Base-by-base conservation (phyloP, 2,797 vertebrate species). In the Cuniculus paca region DNA sequence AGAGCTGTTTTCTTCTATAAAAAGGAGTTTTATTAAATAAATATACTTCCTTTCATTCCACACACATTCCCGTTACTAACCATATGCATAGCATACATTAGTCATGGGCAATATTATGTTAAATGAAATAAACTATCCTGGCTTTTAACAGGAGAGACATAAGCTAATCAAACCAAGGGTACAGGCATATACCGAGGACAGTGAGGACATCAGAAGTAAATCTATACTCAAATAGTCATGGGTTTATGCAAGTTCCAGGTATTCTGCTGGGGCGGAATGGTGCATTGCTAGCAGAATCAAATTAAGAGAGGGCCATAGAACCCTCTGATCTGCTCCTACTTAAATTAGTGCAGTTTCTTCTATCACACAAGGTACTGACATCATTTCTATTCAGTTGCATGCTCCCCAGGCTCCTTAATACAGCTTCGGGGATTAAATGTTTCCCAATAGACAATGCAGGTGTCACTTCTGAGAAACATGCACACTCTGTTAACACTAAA, bases 401-500 rank as follows among this genome's bases (percentile, higher is more conserved):
- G 96, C 94, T 95, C 94, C 91, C 91, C 63, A 90, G 91, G 50
- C 96, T 95, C 93, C 90, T 95, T 95, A 85, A 96, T 94, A 74
- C 96, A 96, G 95, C 87, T 93, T 96, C 87, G 11, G 94, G 96
- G 96, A 97, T 97, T 97, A 96, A 97, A 96, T 97, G 96, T 95
- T 97, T 98, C 97, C 96, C 97, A 34, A 61, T 78, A 98, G 97
- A 97, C 97, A 97, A 97, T 97, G 93, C 96, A 96, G 96, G 96
- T 97, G 96, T 96, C 97, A 98, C 96, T 96, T 97, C 97, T 92
- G 96, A 97, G 96, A 90, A 96, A 96, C 45, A 10, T 85, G 94
- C 96, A 93, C 97, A 97, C 97, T 98, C 96, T 97, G 97, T 97
- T 98, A 97, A 90, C 97, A 96, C 91, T 74, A 93, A 97, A 93